A percentile compares a stretch with the other conserved stretches of the same genome.
phyloP scores from a whole-genome alignment of 2,113 vertebrate species.

The Cynocephalus volans region DNA sequence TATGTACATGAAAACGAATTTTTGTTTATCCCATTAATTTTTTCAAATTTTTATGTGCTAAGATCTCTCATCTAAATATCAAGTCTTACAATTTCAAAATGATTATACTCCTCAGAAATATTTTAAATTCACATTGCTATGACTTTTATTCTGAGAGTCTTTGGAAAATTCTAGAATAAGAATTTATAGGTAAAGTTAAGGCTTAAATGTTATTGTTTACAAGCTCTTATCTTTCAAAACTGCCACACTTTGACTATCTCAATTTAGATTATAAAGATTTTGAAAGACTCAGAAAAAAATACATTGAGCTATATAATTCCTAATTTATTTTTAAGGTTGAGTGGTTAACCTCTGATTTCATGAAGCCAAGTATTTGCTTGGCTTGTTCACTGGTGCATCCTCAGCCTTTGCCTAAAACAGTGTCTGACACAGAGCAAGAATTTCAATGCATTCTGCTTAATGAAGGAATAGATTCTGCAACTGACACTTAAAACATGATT shows the following conservation, averaged over 20 bases:
- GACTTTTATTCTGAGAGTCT: slow-evolving; percentile 28
- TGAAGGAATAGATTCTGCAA: not conserved
- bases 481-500: not conserved
- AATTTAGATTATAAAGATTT: not conserved
- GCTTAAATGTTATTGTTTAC: slow-evolving; percentile 16
- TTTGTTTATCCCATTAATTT: not conserved
- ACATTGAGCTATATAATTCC: not conserved
- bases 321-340: not conserved
- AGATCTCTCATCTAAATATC: not conserved
- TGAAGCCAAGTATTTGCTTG: not conserved
- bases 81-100: slow-evolving; percentile 27
- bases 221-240: not conserved
- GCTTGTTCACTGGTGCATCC: not conserved
- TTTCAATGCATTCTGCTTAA: not conserved
- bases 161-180: slow-evolving; percentile 26
- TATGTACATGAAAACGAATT: not conserved
- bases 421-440: not conserved
- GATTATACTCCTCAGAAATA: not conserved
- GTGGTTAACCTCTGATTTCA: not conserved
- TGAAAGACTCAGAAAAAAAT: not conserved
- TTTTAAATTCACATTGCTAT: not conserved
- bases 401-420: not conserved
- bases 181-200: not conserved
- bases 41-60: not conserved
- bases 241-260: not conserved